Percentiles rank a stretch among this genome's conserved stretches.
Evolutionary conservation across 1,140 invertebrate species (phyloP).

Genomic region (Zaprionus kolodkinae): DNA sequence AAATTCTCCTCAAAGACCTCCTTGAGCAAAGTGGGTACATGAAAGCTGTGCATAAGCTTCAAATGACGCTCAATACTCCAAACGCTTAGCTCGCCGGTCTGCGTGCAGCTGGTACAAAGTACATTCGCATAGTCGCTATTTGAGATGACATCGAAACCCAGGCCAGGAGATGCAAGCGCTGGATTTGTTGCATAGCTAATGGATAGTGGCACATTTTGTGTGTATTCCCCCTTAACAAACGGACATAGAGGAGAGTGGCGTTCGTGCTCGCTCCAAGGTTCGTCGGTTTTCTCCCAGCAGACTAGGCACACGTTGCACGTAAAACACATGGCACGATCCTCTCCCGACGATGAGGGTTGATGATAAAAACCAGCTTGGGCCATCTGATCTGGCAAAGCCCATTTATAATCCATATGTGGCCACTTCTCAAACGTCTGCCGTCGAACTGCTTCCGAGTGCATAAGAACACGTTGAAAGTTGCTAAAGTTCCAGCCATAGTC

Average conservation of each 20-base stretch:
- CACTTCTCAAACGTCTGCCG: conserved; percentile 95
- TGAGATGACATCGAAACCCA: conserved; percentile 85
- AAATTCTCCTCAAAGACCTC: conserved; percentile 75
- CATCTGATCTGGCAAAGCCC: conserved; percentile 97
- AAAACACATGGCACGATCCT: conserved; percentile 97
- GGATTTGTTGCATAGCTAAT: conserved; percentile 95
- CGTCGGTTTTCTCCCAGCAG: conserved; percentile 98
- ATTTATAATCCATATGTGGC: conserved; percentile 99
- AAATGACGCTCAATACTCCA: conserved; percentile 92
- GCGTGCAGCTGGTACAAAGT: conserved; percentile 87
- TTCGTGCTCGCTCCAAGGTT: conserved; percentile 98
- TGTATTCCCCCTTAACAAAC: conserved; percentile 97
- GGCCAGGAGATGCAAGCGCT: conserved; percentile 86
- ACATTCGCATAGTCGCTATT: conserved; percentile 88
- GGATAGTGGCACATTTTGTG: conserved; percentile 96
- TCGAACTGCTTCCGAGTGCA: conserved; percentile 96
- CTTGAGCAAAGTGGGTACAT: conserved; percentile 72
- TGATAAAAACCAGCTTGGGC: conserved; percentile 98
- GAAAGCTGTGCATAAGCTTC: conserved; percentile 83
- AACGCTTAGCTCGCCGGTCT: conserved; percentile 85
- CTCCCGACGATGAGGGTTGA: conserved; percentile 93
- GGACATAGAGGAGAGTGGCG: conserved; percentile 96
- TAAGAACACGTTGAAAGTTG: conserved; percentile 87
- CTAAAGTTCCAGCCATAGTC: conserved; percentile 81
- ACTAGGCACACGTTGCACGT: conserved; percentile 96